Evolutionary conservation across 2,888 invertebrate species (phyloP).

Genomic region (Cryptocephalus primarius): DNA sequence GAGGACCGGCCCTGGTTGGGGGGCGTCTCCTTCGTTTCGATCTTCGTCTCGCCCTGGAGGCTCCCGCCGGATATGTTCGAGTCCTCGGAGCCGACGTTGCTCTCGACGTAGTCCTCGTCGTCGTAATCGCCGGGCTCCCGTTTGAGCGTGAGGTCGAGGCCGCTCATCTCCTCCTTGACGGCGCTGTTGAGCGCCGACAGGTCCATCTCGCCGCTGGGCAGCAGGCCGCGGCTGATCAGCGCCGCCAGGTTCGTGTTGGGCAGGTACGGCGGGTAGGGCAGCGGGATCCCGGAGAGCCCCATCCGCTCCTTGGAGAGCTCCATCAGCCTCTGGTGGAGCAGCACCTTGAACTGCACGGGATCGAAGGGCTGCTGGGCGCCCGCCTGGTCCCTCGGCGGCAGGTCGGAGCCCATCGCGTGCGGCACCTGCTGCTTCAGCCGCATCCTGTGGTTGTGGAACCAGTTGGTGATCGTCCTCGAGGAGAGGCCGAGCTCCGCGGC

Average conservation of each 20-base stretch:
- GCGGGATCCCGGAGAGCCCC: slow-evolving; percentile 64
- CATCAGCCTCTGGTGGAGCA: slow-evolving; percentile 78
- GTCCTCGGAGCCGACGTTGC: slow-evolving; percentile 63
- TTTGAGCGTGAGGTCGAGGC: slow-evolving; percentile 77
- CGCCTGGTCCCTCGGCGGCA: slow-evolving; percentile 65
- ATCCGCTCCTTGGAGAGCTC: slow-evolving; percentile 80
- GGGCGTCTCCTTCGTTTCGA: slow-evolving; percentile 42
- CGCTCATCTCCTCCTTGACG: slow-evolving; percentile 63
- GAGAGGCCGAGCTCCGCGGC: slow-evolving; percentile 85
- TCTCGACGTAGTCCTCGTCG: slow-evolving; percentile 68
- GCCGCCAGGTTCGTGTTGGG: slow-evolving; percentile 68
- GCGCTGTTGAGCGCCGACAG: slow-evolving; percentile 43
- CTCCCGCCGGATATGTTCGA: slow-evolving; percentile 40
- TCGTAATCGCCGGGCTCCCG: slow-evolving; percentile 69
- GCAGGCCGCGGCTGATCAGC: slow-evolving; percentile 56
- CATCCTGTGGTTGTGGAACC: slow-evolving; percentile 99
- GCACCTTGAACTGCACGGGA: slow-evolving; percentile 80
- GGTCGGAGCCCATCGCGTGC: slow-evolving; percentile 52
- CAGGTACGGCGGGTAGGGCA: slow-evolving; percentile 68
- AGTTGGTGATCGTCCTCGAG: slow-evolving; percentile 94
- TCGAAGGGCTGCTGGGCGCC: slow-evolving; percentile 64
- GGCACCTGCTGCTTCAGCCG: slow-evolving; percentile 48
- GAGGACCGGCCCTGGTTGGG: slow-evolving; percentile 44
- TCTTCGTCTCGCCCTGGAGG: slow-evolving; percentile 48
- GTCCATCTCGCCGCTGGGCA: slow-evolving; percentile 50